These are phyloP conservation scores for Pseudotriccus pelzelni DNA, from an alignment of 2,797 vertebrate genomes.

Conservation along the genomic window DNA sequence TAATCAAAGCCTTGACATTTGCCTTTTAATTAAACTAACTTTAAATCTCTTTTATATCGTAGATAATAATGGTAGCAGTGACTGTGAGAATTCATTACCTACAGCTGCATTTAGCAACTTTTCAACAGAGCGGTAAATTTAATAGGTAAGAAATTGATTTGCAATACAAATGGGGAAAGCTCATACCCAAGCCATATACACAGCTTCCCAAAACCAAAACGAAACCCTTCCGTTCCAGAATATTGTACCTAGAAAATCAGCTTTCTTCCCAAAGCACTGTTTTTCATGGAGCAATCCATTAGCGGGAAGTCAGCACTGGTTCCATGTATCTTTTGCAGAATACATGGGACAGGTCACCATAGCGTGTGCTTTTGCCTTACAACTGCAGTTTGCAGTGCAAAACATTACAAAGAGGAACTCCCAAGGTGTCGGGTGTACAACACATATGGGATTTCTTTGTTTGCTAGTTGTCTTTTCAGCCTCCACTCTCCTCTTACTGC, in stretches of 20 bases:
- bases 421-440: not conserved
- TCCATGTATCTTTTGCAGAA: not conserved
- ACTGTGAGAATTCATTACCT: not conserved
- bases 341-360: not conserved
- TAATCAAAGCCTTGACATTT: not conserved
- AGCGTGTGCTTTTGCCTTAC: not conserved
- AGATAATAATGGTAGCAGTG: not conserved
- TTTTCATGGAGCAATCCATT: not conserved
- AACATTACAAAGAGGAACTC: not conserved
- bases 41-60: not conserved
- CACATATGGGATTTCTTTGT: accelerated
- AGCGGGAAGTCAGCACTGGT: not conserved
- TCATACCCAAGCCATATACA: not conserved
- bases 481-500: not conserved
- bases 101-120: not conserved
- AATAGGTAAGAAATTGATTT: not conserved
- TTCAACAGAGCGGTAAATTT: not conserved
- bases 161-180: not conserved
- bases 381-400: not conserved
- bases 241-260: not conserved
- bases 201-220: not conserved
- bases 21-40: not conserved
- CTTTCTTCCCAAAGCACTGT: not conserved
- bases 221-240: not conserved
- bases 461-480: not conserved